These are phyloP conservation scores for Pampus argenteus DNA, from an alignment of 2,797 vertebrate species.

Conservation along the genomic window DNA sequence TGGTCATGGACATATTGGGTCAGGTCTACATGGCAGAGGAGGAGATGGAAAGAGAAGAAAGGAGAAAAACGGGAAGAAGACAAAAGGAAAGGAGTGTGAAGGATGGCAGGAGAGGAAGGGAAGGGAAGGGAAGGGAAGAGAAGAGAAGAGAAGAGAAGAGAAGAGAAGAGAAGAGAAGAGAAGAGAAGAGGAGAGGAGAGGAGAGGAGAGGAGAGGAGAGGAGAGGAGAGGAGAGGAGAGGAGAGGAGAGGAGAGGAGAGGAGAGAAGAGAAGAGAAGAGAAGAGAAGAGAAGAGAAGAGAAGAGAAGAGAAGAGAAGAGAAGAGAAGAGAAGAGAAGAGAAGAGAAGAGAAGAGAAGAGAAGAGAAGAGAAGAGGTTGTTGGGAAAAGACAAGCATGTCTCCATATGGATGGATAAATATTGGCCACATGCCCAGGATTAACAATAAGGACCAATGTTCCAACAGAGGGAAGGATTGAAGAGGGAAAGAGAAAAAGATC, in stretches of 20 bases:
- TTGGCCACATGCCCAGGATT: conserved; percentile 63
- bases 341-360: conserved; percentile 15
- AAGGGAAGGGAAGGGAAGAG: not conserved
- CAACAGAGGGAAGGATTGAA: conserved; percentile 43
- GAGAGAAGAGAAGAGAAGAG: not conserved
- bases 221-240: not conserved
- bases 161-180: conserved; percentile 1
- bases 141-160: not conserved
- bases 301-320: not conserved
- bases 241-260: not conserved
- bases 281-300: conserved; percentile 4
- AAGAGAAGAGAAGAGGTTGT: conserved; percentile 48
- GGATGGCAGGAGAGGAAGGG: not conserved
- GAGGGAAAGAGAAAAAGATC: conserved; percentile 40
- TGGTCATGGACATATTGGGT: conserved; percentile 94
- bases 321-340: conserved; percentile 5
- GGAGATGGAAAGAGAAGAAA: not conserved
- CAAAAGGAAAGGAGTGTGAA: conserved; percentile 6
- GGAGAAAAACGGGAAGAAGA: not conserved
- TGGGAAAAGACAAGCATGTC: conserved; percentile 34
- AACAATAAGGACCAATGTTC: conserved; percentile 46
- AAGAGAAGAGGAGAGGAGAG: conserved; percentile 11
- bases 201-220: not conserved
- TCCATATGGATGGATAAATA: conserved; percentile 48
- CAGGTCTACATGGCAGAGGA: conserved; percentile 88